Evolutionary conservation across 2,888 invertebrate species (phyloP), one percentile per base, ranked within the genome.

Genomic region (Spodoptera littoralis): DNA sequence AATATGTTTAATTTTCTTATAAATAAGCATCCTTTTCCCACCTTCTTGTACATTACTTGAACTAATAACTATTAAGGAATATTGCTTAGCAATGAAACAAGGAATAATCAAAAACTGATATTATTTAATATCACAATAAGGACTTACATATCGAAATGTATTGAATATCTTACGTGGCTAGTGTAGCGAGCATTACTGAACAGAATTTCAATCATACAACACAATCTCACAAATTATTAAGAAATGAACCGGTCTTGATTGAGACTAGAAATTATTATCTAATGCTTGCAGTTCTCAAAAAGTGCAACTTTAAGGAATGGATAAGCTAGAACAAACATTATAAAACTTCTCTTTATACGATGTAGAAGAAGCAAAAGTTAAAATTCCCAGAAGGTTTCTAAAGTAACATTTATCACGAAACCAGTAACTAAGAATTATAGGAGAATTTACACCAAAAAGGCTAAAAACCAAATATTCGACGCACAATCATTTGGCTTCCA

Each of bases 101-200:
- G 55, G 4, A 18, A 27, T 11, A 44, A 51, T 62, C 50, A 11
- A 73, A 80, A 80, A 78, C 77, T 82, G 86, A 89, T 86, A 90
- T 89, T 86, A 83, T 90, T 89, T 89, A 89, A 90, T 90, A 90
- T 90, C 90, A 90, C 90, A 90, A 87, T 84, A 85, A 82, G 84
- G 73, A 81, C 70, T 84, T 86, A 86, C 81, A 84, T 83, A 85
- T 82, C 76, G 83, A 80, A 86, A 83, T 81, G 82, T 85, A 82
- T 79, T 77, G 81, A 69, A 73, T 80, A 81, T 75, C 72, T 81
- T 80, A 79, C 71, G 68, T 60, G 45, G 63, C 70, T 70, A 80
- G 61, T 76, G 57, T 67, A 78, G 72, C 75, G 64, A 72, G 65
- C 70, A 68, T 54, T 71, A 54, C 71, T 65, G 47, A 65, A 69